Conservation (phyloP, 2,797 vertebrate species). For the Siniperca undulata region DNA sequence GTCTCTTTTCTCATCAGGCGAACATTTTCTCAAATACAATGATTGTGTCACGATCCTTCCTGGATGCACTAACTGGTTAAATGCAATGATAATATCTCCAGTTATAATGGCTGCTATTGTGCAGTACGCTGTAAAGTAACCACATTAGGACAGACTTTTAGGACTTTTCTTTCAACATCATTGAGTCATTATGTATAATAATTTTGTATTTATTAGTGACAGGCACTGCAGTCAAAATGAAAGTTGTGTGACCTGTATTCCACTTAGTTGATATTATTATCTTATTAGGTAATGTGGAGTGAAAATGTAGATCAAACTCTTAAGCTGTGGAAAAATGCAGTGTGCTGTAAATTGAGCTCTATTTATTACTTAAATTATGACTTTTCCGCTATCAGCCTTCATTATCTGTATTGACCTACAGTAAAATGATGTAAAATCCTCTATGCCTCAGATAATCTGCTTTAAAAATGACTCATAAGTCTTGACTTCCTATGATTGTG, state of each 20-base stretch:
- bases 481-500: not conserved
- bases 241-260: constrained; percentile 12
- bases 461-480: constrained; percentile 4
- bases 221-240: constrained; percentile 21
- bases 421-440: not conserved
- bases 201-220: not conserved
- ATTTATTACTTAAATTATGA: not conserved
- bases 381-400: not conserved
- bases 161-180: constrained; percentile 24
- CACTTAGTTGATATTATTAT: not conserved
- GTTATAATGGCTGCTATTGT: constrained; percentile 12
- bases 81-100: not conserved
- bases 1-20: constrained; percentile 24
- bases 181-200: constrained; percentile 26
- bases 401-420: not conserved
- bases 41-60: constrained; percentile 33
- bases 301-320: not conserved
- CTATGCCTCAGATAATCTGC: not conserved
- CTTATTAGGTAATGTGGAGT: not conserved
- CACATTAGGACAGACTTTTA: not conserved
- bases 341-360: not conserved
- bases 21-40: constrained; percentile 1
- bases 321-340: not conserved
- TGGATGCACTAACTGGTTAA: constrained; percentile 24
- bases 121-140: not conserved